phyloP scores from a whole-genome alignment of 2,888 invertebrate genomes.

The Acleris laterana region DNA sequence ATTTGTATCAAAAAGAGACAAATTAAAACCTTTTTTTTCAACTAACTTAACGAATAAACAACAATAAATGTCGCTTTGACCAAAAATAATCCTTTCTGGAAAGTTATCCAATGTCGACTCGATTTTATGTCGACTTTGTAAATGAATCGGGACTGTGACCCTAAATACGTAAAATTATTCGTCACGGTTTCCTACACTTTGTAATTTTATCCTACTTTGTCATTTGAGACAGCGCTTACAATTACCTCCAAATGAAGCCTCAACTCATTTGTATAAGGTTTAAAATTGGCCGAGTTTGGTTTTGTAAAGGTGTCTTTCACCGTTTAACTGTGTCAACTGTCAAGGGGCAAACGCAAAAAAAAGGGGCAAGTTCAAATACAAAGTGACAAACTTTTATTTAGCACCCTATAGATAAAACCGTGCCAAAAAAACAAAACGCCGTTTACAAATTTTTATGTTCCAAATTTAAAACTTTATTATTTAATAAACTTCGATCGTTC shows the following conservation, averaged over 20 bases:
- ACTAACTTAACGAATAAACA: conserved; percentile 5
- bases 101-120: no score
- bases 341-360: conserved; percentile 32
- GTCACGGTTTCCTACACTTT: conserved; percentile 10
- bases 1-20: no score
- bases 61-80: conserved; percentile 25
- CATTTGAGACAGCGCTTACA: conserved; percentile 5
- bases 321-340: conserved; percentile 35
- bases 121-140: no score
- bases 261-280: background rate
- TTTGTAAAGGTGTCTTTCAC: background rate
- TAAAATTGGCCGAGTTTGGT: background rate
- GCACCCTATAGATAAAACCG: conserved; percentile 34
- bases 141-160: no score
- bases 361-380: conserved; percentile 38
- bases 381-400: conserved; percentile 32
- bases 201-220: conserved; percentile 9
- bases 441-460: conserved; percentile 40
- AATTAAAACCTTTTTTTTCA: background rate
- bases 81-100: conserved; percentile 15
- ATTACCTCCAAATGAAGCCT: background rate
- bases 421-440: conserved; percentile 26
- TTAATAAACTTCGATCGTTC: conserved; percentile 35
- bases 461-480: conserved; percentile 37
- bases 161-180: background rate